These are phyloP conservation scores for Diploscapter pachys DNA, from an alignment of 1,140 invertebrate species.

Conservation along the genomic window DNA sequence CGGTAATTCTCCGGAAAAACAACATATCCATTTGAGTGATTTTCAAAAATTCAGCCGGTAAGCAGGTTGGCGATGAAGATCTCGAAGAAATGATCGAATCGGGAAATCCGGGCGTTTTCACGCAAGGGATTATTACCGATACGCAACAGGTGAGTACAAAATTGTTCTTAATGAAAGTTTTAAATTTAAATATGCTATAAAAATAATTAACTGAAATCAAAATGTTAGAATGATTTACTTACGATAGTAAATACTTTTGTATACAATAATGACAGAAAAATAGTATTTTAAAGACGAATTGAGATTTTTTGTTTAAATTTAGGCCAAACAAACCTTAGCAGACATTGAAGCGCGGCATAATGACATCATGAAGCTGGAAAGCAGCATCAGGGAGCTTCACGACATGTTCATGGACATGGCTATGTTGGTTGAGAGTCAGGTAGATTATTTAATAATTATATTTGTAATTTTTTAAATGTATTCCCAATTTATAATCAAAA, in stretches of 20 bases:
- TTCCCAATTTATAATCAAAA: not conserved
- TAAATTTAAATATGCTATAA: constrained; percentile 1
- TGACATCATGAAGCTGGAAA: constrained; percentile 69
- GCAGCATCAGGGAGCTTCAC: constrained; percentile 67
- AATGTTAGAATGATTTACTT: too few species aligned
- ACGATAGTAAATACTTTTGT: too few species aligned
- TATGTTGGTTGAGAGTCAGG: constrained; percentile 68
- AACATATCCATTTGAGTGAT: constrained; percentile 3
- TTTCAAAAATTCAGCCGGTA: constrained; percentile 60
- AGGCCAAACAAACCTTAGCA: constrained; percentile 67
- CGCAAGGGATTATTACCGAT: constrained; percentile 70
- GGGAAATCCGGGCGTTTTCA: constrained; percentile 69
- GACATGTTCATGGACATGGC: constrained; percentile 72
- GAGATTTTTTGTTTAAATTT: constrained; percentile 1
- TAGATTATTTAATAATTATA: constrained; percentile 43
- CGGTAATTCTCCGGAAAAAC: constrained; percentile 68
- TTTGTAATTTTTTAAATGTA: not conserved
- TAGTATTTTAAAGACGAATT: not conserved
- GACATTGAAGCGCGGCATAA: constrained; percentile 69
- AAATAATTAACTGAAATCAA: not conserved
- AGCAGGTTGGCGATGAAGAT: constrained; percentile 67
- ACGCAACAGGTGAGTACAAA: constrained; percentile 61
- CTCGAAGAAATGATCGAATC: constrained; percentile 71
- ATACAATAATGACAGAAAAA: too few species aligned
- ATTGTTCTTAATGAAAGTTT: not conserved